Base-by-base conservation (phyloP, 2,888 invertebrate genomes). In the Amblyjoppa proteus region DNA sequence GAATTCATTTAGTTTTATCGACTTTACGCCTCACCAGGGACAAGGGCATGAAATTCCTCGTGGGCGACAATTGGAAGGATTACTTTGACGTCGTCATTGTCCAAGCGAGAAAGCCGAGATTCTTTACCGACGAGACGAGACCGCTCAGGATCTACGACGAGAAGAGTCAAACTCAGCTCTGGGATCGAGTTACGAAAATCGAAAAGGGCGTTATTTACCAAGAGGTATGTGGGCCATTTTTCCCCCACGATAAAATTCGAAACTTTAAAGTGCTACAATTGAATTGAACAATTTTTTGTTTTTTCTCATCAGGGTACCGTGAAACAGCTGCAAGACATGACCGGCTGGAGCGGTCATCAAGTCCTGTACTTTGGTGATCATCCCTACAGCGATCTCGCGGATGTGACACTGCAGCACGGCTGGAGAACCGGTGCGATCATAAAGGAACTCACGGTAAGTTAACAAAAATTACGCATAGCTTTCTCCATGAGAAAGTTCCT, bases 381-480 rank as follows among this genome's bases (percentile, higher is more conserved):
- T 95, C 99, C 99, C 0, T 99, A 99, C 95, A 98, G 97, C 91
- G 99, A 99, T 95, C 95, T 99, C 82, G 99, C 99, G 9, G 99
- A 99, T 95, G 98, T 99, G 56, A 99, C 99, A 0, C 94, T 99
- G 51, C 97, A 98, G 92, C 98, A 99, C 94, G 99, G 99, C 73
- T 99, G 99, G 99, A 96, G 99, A 89, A 99, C 99, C 3, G 99
- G 99, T 0, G 99, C 99, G 53, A 99, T 99, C 87, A 99, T 99
- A 88, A 98, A 97, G 89, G 99, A 99, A 94, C 95, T 99, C 61
- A 97, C 97, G 90, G 98, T 98, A 94, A 94, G 95, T 92, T 4
- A 51, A 79, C 31, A 7, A 41, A 20, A 16, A 16, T 3, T 31
- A 13, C 38, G 9, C 45, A 45, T 45, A 13, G 45, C 13, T 45